Base-by-base conservation (phyloP, 2,113 vertebrate species). In the Diphyllodes magnificus region DNA sequence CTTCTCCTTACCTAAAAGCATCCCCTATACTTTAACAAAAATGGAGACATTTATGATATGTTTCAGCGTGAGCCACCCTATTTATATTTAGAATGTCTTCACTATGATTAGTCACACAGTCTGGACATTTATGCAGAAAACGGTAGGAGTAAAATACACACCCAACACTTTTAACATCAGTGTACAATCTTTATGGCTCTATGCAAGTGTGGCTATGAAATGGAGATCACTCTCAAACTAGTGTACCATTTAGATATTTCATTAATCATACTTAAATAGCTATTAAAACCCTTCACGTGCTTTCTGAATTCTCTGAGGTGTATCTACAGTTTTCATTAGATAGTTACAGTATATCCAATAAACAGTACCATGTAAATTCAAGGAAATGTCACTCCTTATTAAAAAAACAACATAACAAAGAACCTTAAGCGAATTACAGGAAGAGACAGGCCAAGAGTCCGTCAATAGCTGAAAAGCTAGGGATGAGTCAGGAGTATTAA, bases 361-460 rank as follows among this genome's bases (percentile, higher is more conserved):
- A 96, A 82, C 19, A 82, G 7, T 8, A 90, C 9, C 51, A 37
- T 75, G 50, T 87, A 69, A 87, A 93, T 97, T 96, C 94, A 92
- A 92, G 70, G 63, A 97, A 97, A 96, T 82, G n/a, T 31, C 90
- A 85, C 54, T 71, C 23, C 71, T 79, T 57, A 63, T 86, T 90
- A 93, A 82, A 95, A 68, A 10, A 86, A 61, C n/a, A 71, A 42
- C 22, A 30, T 83, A 83, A 66, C 68, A 49, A 80, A 80, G 33
- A 86, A n/a, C 42, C 50, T 75, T 92, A 91, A 54, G 66, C 50
- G 39, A 93, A 92, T 88, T 44, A 73, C 18, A 51, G 31, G 76
- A 90, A 35, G 63, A 80, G 40, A 81, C 49, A 81, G n/a, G n/a
- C 23, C 47, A 90, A 33, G 27, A 80, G 42, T 57, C 40, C 70